These are phyloP conservation scores for Brachionus calyciflorus DNA, from an alignment of 1,140 invertebrate genomes.

Conservation along the genomic window DNA sequence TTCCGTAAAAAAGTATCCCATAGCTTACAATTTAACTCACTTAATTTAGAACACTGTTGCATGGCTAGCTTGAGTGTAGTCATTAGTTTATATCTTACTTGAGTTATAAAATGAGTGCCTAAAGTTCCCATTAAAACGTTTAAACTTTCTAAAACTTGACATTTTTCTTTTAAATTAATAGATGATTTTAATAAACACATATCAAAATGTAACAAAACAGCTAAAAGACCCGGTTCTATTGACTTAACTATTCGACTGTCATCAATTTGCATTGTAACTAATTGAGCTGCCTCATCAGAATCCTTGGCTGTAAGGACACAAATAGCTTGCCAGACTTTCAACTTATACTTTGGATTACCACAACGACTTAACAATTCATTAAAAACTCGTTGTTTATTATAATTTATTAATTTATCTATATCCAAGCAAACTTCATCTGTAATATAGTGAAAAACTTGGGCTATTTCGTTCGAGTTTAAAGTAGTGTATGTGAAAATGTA, in stretches of 20 bases:
- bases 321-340: conserved; percentile 39
- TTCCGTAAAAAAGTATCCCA: conserved; percentile 44
- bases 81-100: conserved; percentile 40
- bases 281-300: conserved; percentile 20
- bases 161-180: conserved; percentile 45
- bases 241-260: conserved; percentile 26
- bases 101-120: conserved; percentile 9
- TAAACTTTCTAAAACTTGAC: conserved; percentile 40
- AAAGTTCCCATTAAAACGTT: conserved; percentile 29
- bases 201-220: conserved; percentile 42
- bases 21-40: conserved; percentile 39
- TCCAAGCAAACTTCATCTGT: conserved; percentile 33
- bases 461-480: conserved; percentile 31
- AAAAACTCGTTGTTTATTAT: conserved; percentile 36
- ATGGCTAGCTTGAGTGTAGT: conserved; percentile 39
- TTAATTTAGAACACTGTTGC: conserved; percentile 34
- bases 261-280: conserved; percentile 12
- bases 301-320: conserved; percentile 26
- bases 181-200: conserved; percentile 45
- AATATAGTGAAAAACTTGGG: conserved; percentile 36
- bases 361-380: conserved; percentile 38
- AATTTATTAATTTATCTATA: conserved; percentile 43
- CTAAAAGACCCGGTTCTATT: conserved; percentile 24
- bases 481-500: conserved; percentile 38
- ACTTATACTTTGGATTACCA: conserved; percentile 30